These are phyloP conservation scores for Limnephilus rhombicus DNA, from an alignment of 2,888 invertebrate genomes.

Conservation along the genomic window DNA sequence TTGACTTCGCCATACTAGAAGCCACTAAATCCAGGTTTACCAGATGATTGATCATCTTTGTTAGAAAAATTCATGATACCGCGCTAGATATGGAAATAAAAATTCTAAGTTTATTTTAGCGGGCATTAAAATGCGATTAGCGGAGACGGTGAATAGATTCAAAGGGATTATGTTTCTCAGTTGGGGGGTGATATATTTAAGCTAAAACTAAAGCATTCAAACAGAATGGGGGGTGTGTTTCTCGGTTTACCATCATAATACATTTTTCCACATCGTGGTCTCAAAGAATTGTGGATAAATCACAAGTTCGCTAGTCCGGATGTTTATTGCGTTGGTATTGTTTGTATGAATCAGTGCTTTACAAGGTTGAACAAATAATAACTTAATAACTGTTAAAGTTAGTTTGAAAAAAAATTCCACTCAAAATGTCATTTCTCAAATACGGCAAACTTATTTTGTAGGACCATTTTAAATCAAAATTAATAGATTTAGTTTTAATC, in stretches of 20 bases:
- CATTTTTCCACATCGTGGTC: conserved; percentile 65
- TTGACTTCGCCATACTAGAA: not conserved
- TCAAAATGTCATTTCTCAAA: too few species aligned
- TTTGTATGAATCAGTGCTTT: not conserved
- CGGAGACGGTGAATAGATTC: conserved; percentile 51
- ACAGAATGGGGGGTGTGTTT: conserved; percentile 53
- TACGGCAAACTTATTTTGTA: too few species aligned
- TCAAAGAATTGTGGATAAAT: conserved; percentile 63
- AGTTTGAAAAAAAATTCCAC: not conserved
- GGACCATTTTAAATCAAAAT: too few species aligned
- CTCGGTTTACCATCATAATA: conserved; percentile 58
- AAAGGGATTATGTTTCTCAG: conserved; percentile 63
- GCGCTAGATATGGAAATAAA: conserved; percentile 36
- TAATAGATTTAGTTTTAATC: too few species aligned
- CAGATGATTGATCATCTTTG: not conserved
- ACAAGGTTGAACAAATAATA: not conserved
- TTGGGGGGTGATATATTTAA: conserved; percentile 54
- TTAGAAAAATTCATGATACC: not conserved
- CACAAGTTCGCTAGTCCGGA: conserved; percentile 42
- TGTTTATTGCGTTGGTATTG: not conserved
- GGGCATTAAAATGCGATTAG: conserved; percentile 53
- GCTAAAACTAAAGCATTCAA: conserved; percentile 58
- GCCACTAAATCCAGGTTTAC: not conserved
- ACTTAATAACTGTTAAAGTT: not conserved
- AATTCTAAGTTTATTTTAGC: conserved; percentile 40